A percentile compares a stretch with the other conserved stretches of the same genome.
phyloP scores from a whole-genome alignment of 1,140 invertebrate genomes.

The Coelopa frigida region DNA sequence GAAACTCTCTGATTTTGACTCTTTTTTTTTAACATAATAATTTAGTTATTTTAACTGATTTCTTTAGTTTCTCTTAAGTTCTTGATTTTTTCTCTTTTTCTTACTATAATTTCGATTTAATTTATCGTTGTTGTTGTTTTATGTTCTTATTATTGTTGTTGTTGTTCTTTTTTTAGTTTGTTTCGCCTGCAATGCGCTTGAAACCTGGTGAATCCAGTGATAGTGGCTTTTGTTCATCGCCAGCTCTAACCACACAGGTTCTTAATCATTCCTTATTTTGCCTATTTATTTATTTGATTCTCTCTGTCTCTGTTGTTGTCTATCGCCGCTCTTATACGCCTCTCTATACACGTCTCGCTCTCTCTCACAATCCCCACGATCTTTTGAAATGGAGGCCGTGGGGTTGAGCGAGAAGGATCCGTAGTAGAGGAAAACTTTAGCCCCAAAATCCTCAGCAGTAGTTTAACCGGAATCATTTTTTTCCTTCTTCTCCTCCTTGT shows the following conservation, averaged over 20 bases:
- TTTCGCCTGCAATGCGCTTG: conserved; percentile 45
- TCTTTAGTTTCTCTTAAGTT: too few relatives aligned
- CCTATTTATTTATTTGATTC: conserved; percentile 20
- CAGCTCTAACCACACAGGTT: conserved; percentile 46
- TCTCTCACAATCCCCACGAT: not conserved
- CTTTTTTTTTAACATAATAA: too few relatives aligned
- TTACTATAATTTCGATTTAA: not conserved
- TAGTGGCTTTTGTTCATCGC: conserved; percentile 46
- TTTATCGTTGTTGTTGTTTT: conserved; percentile 10
- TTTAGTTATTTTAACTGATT: too few relatives aligned
- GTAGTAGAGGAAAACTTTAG: too few relatives aligned
- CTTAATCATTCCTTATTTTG: conserved; percentile 36
- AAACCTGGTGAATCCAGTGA: conserved; percentile 47
- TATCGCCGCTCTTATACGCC: not conserved
- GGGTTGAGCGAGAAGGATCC: too few relatives aligned
- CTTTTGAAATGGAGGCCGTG: too few relatives aligned
- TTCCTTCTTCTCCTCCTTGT: conserved; percentile 12
- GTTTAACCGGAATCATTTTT: too few relatives aligned
- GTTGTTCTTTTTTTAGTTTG: conserved; percentile 43
- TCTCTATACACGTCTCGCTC: not conserved
- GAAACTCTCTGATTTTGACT: too few relatives aligned
- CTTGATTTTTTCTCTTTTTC: too few relatives aligned
- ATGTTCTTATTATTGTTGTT: conserved; percentile 19
- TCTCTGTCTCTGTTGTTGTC: not conserved
- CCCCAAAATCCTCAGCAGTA: too few relatives aligned